phyloP scores from a whole-genome alignment of 2,113 vertebrate genomes.

The Coturnix japonica region DNA sequence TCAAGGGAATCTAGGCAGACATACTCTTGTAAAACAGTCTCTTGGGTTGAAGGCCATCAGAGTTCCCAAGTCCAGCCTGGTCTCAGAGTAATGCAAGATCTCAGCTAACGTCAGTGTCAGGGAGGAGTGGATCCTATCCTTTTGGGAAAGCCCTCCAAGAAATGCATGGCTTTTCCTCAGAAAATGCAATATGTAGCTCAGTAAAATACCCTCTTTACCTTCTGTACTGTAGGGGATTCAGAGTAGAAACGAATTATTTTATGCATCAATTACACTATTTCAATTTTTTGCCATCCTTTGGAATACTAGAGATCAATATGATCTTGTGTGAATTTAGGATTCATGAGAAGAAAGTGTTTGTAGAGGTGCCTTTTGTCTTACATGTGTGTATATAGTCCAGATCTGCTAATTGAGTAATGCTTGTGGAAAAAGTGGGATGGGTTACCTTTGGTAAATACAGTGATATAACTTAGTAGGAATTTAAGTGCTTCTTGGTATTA shows the following conservation, averaged over 20 bases:
- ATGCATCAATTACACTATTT: background rate
- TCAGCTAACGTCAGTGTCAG: background rate
- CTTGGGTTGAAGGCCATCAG: background rate
- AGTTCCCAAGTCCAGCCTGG: background rate
- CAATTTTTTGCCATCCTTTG: background rate
- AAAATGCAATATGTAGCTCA: fast-evolving
- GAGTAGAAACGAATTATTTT: background rate
- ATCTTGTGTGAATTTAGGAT: background rate
- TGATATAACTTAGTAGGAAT: conserved; percentile 32
- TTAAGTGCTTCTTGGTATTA: background rate
- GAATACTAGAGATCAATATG: background rate
- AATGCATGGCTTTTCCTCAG: background rate
- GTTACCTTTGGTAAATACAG: background rate
- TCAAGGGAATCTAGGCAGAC: background rate
- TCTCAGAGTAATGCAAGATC: no score
- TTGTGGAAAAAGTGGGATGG: background rate
- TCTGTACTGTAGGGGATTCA: background rate
- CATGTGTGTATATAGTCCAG: background rate
- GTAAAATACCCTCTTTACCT: background rate
- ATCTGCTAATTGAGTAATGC: background rate
- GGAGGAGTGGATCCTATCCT: background rate
- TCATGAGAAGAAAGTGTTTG: background rate
- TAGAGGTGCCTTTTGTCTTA: background rate
- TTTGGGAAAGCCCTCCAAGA: background rate
- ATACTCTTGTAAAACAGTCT: background rate